Conservation (phyloP, 2,888 invertebrate genomes). For the Tricholauxania praeusta region DNA sequence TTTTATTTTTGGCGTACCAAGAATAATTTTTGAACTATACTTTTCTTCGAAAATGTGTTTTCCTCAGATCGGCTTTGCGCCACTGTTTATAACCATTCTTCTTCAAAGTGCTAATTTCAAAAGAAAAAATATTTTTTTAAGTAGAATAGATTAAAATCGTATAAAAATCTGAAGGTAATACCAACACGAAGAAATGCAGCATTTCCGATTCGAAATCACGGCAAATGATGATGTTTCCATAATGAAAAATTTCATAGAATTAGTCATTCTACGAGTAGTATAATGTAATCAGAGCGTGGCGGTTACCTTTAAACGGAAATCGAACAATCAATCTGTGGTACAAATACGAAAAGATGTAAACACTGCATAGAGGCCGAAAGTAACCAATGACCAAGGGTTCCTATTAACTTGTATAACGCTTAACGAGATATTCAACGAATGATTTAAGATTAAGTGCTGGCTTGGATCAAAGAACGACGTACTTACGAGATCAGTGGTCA, state of each 20-base stretch:
- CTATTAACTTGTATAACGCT: slow-evolving; percentile 3
- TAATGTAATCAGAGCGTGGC: background rate
- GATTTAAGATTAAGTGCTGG: slow-evolving; percentile 23
- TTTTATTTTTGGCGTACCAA: too few relatives aligned
- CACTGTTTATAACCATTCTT: background rate
- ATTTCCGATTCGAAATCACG: slow-evolving; percentile 7
- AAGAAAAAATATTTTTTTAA: too few relatives aligned
- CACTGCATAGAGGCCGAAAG: background rate
- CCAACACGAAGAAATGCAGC: background rate
- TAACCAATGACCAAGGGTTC: background rate
- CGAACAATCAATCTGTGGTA: slow-evolving; percentile 4
- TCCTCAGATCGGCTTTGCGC: background rate
- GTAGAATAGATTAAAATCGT: too few relatives aligned
- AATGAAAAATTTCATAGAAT: slow-evolving; percentile 29
- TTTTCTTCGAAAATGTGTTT: background rate
- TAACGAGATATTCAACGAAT: slow-evolving; percentile 22
- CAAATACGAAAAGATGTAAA: background rate
- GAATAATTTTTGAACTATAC: background rate
- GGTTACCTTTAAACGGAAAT: slow-evolving; percentile 1
- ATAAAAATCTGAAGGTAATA: background rate
- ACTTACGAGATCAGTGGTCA: background rate
- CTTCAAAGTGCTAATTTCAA: too few relatives aligned
- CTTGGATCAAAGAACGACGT: background rate
- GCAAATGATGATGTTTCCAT: slow-evolving; percentile 32
- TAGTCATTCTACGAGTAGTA: slow-evolving; percentile 6